Base-by-base conservation (phyloP, 2,888 invertebrate genomes). In the Tenthredo distinguenda region DNA sequence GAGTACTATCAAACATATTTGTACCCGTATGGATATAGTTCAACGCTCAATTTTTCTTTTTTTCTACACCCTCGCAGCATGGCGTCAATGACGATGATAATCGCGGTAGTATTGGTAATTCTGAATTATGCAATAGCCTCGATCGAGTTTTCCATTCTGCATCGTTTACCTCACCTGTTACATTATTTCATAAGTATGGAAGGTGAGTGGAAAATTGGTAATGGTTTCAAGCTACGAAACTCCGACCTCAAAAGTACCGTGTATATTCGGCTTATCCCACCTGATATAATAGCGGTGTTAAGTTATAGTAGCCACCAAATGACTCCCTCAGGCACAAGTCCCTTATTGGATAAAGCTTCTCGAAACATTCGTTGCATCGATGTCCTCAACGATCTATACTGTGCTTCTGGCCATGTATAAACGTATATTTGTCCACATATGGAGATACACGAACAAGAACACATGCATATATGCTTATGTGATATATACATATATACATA, bases 321-420 rank as follows among this genome's bases (percentile, higher is more conserved):
- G 81, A 81, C 58, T 62, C 81, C 81, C 81, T 58, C 62, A 81
- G 58, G 81, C 62, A 40, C 58, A 81, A 26, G 58, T 81, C 81
- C 81, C 81, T 62, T 81, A 81, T 81, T 81, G 81, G 81, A 81
- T 81, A 81, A 81, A 81, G 81, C 81, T 81, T 81, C 37, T 40
- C 31, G 31, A 37, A 81, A 81, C 81, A 81, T 81, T 62, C 62
- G 81, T 81, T 40, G 26, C 62, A 62, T 81, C 58, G 34, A 18
- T 62, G 50, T 58, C 62, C 62, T 58, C 40, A 31, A 40, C 34
- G 21, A 21, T 18, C 21, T 62, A 62, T n/a, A 62, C 3, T 12
- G 58, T 58, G 62, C 40, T 18, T 40, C 1, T n/a, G 26, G 15
- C 9, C 18, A n/a, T 31, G 55, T 50, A 74, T 5, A 74, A 62